These are phyloP conservation scores for Idris sp. DNA, from an alignment of 1,140 invertebrate species.

Conservation along the genomic window DNA sequence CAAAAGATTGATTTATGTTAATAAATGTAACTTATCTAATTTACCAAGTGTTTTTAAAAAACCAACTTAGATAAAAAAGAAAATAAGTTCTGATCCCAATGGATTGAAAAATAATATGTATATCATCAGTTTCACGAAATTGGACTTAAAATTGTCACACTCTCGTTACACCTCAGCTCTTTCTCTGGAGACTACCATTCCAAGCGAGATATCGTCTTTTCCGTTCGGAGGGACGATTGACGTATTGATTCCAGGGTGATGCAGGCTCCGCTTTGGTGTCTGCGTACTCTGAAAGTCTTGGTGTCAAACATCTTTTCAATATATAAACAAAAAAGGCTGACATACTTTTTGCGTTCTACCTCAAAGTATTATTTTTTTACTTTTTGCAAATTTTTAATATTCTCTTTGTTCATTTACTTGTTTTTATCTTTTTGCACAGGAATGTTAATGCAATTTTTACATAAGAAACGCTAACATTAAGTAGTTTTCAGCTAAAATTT, in stretches of 20 bases:
- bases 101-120: slow-evolving; percentile 10
- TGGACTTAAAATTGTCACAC: slow-evolving; percentile 12
- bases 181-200: slow-evolving; percentile 4
- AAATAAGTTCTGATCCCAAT: slow-evolving; percentile 3
- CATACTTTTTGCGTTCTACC: slow-evolving; percentile 15
- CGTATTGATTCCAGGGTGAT: slow-evolving; percentile 71
- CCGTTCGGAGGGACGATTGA: slow-evolving; percentile 65
- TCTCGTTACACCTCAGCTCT: neutral
- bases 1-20: too few relatives aligned
- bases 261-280: slow-evolving; percentile 69
- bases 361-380: too few relatives aligned
- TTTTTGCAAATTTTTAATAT: slow-evolving; percentile 18
- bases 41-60: too few relatives aligned
- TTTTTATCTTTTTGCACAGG: too few relatives aligned
- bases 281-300: slow-evolving; percentile 67
- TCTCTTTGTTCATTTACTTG: neutral
- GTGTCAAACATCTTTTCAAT: slow-evolving; percentile 62
- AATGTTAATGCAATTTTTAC: too few relatives aligned
- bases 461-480: too few relatives aligned
- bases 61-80: neutral
- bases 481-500: too few relatives aligned
- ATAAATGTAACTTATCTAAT: too few relatives aligned
- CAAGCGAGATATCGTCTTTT: slow-evolving; percentile 55
- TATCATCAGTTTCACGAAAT: slow-evolving; percentile 10
- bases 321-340: slow-evolving; percentile 36